Evolutionary conservation across 2,888 invertebrate genomes (phyloP), one percentile per base, ranked within the genome.

Genomic region (Stenodema calcarata): DNA sequence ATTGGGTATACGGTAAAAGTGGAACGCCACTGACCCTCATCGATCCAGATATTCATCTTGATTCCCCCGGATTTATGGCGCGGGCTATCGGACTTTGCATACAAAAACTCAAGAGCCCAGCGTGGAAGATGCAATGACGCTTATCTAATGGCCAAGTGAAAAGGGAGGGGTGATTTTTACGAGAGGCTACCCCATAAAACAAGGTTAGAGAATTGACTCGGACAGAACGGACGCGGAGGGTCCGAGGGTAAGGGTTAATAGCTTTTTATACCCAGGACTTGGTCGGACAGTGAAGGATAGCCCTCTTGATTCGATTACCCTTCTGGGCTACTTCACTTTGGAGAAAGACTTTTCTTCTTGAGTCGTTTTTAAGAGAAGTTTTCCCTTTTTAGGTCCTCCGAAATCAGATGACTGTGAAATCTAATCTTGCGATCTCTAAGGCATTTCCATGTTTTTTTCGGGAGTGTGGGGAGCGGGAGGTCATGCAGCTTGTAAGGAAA

Each of bases 181-280:
- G 86, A 86, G 86, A 86, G 69, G 35, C 82, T 35, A 50, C 82
- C 82, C 82, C 80, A 86, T 86, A 86, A 86, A 86, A 86, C 86
- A 86, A 86, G 86, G 86, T 86, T 86, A 86, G 86, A 82, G 86
- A 86, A 86, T 86, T 86, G 86, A 86, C 86, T 86, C 42, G 86
- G 86, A 86, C 81, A 81, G 86, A 80, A 76, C 41, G 81, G 80
- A 76, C 41, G 44, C n/a, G 78, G 18, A 70, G 41, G 78, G 78
- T 78, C 47, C 47, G 18, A 82, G 86, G 76, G 79, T 79, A 69
- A 86, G 86, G 86, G 86, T 86, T 86, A 86, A 86, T 86, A 86
- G 86, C 86, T 86, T 86, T 86, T 86, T 86, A 86, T 86, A 78
- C 86, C 41, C 50, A 81, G 50, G 82, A 50, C 75, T 81, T 50